A percentile compares a stretch with the other conserved stretches of the same genome.
phyloP scores from a whole-genome alignment of 2,888 invertebrate genomes.

The Perizoma flavofasciatum region DNA sequence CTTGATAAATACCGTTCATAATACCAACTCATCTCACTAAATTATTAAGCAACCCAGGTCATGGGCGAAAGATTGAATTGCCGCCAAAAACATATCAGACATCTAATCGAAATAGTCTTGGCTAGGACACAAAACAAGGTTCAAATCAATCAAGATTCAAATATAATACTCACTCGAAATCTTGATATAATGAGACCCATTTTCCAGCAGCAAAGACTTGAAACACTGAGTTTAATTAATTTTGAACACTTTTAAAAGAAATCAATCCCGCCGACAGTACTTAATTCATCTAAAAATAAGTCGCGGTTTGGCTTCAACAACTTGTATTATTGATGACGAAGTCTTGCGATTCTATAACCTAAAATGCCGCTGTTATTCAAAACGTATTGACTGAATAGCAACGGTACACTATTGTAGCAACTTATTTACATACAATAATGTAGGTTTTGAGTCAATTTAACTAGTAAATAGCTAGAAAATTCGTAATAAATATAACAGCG shows the following conservation, averaged over 20 bases:
- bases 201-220: slow-evolving; percentile 48
- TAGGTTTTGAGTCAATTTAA: slow-evolving; percentile 38
- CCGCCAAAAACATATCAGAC: slow-evolving; percentile 63
- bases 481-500: slow-evolving; percentile 32
- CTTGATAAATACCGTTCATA: slow-evolving; percentile 8
- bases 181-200: slow-evolving; percentile 88
- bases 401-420: slow-evolving; percentile 13
- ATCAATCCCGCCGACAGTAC: slow-evolving; percentile 54
- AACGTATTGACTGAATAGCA: slow-evolving; percentile 15
- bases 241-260: slow-evolving; percentile 51
- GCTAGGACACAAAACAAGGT: slow-evolving; percentile 62
- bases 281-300: slow-evolving; percentile 67
- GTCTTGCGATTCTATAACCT: slow-evolving; percentile 61
- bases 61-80: slow-evolving; percentile 68
- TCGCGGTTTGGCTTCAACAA: slow-evolving; percentile 58
- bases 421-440: slow-evolving; percentile 31
- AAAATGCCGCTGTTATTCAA: slow-evolving; percentile 55
- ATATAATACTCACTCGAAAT: slow-evolving; percentile 85
- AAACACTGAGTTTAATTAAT: slow-evolving; percentile 22
- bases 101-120: slow-evolving; percentile 72
- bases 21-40: slow-evolving; percentile 18
- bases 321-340: slow-evolving; percentile 64
- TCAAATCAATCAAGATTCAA: slow-evolving; percentile 45
- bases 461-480: slow-evolving; percentile 30
- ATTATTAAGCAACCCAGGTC: slow-evolving; percentile 50